These are phyloP conservation scores for Nasua narica DNA, from an alignment of 2,797 vertebrate species.

Conservation along the genomic window DNA sequence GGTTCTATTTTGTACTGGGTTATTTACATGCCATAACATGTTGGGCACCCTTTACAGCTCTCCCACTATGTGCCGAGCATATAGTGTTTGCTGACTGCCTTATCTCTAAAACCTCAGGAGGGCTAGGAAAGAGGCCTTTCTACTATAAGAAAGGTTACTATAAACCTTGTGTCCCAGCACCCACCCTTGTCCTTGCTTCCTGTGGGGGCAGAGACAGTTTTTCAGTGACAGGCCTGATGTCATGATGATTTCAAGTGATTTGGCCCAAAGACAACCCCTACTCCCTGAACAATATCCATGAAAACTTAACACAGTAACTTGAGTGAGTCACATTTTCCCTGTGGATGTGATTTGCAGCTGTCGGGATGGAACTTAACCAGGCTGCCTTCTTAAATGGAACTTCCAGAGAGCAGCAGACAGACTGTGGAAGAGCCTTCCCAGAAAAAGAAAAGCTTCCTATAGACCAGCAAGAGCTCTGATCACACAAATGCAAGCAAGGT, in stretches of 20 bases:
- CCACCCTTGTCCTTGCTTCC: slow-evolving; percentile 7
- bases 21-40: not conserved
- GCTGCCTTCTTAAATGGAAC: slow-evolving; percentile 56
- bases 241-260: slow-evolving; percentile 69
- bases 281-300: slow-evolving; percentile 63
- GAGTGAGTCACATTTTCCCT: slow-evolving; percentile 55
- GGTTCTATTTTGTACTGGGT: not conserved
- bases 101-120: not conserved
- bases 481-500: not conserved
- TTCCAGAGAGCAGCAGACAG: slow-evolving; percentile 43
- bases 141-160: not conserved
- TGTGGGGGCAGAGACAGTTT: slow-evolving; percentile 21
- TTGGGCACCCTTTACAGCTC: not conserved
- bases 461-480: not conserved
- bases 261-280: slow-evolving; percentile 65
- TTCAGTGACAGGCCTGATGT: slow-evolving; percentile 60
- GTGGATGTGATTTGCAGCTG: slow-evolving; percentile 67
- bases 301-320: slow-evolving; percentile 41
- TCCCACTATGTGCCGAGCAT: not conserved
- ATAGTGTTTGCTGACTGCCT: not conserved
- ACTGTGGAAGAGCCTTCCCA: slow-evolving; percentile 6
- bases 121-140: not conserved
- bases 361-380: slow-evolving; percentile 44
- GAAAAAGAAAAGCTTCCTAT: slow-evolving; percentile 42
- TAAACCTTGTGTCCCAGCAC: not conserved